A percentile compares a stretch with the other conserved stretches of the same genome.
phyloP scores from a whole-genome alignment of 2,113 vertebrate species.

The Takifugu bimaculatus region DNA sequence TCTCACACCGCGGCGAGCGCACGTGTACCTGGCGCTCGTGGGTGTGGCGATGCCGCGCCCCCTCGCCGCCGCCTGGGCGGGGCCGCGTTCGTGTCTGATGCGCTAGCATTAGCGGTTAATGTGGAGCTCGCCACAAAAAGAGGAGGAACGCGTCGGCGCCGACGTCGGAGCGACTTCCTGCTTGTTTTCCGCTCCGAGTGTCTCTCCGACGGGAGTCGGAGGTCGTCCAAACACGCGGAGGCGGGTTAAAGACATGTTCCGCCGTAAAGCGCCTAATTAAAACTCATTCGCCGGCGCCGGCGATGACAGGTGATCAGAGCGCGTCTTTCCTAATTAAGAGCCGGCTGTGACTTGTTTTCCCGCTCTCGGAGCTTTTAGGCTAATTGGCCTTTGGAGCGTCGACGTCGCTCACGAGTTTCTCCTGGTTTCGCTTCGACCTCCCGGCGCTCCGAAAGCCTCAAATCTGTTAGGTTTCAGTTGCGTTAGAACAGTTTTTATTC shows the following conservation, averaged over 20 bases:
- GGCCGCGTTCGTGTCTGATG: no score
- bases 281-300: slow-evolving; percentile 67
- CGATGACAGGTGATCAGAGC: slow-evolving; percentile 71
- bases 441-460: slow-evolving; percentile 26
- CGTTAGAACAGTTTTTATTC: background rate
- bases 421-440: slow-evolving; percentile 33
- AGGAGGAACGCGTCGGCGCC: slow-evolving; percentile 23
- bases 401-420: slow-evolving; percentile 37
- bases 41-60: no score
- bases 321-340: slow-evolving; percentile 65
- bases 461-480: slow-evolving; percentile 41
- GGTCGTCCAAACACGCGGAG: slow-evolving; percentile 37
- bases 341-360: slow-evolving; percentile 59
- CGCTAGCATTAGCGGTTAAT: background rate
- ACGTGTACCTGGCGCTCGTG: no score
- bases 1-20: no score
- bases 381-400: background rate
- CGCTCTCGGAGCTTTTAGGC: background rate
- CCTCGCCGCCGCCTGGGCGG: no score
- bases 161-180: slow-evolving; percentile 30
- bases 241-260: slow-evolving; percentile 46
- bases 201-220: slow-evolving; percentile 38
- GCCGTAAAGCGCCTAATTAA: slow-evolving; percentile 67
- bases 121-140: background rate
- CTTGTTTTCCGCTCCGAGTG: slow-evolving; percentile 8